These are phyloP conservation scores for Lepilemur ruficaudatus DNA, from an alignment of 2,797 vertebrate genomes.

Conservation along the genomic window DNA sequence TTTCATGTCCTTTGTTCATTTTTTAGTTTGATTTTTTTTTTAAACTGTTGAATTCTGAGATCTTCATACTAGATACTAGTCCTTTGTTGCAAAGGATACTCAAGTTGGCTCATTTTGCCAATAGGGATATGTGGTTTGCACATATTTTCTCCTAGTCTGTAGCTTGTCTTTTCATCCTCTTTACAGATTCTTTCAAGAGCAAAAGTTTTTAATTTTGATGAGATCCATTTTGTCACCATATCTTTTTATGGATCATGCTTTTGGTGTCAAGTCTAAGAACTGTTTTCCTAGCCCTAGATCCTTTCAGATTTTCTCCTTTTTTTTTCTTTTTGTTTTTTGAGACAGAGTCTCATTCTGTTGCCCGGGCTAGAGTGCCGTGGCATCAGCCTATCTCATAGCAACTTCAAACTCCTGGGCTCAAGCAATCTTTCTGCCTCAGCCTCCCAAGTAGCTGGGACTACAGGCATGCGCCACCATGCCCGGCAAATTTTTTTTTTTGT, in stretches of 20 bases:
- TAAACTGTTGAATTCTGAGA: background rate
- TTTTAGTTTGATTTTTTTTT: background rate
- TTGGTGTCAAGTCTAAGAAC: conserved; percentile 20
- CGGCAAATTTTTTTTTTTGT: too few relatives aligned
- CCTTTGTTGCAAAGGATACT: background rate
- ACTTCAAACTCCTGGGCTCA: too few relatives aligned
- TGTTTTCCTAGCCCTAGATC: conserved; percentile 23
- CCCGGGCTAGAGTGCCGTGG: too few relatives aligned
- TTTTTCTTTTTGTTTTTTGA: too few relatives aligned
- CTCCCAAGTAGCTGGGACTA: too few relatives aligned
- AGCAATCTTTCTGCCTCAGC: too few relatives aligned
- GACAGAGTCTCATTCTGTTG: too few relatives aligned
- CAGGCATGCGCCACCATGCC: too few relatives aligned
- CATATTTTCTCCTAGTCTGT: background rate
- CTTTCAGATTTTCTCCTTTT: conserved; percentile 3
- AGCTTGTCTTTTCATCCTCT: background rate
- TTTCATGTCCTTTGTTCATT: conserved; percentile 4
- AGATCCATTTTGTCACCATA: background rate
- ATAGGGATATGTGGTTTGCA: background rate
- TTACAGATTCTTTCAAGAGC: background rate
- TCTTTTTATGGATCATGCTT: conserved; percentile 8
- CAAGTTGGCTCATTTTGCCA: background rate
- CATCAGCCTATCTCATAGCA: too few relatives aligned
- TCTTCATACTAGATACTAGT: background rate
- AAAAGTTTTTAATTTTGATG: conserved; percentile 32